Base-by-base conservation (phyloP, 2,888 invertebrate genomes). In the Perizoma affinitatum region DNA sequence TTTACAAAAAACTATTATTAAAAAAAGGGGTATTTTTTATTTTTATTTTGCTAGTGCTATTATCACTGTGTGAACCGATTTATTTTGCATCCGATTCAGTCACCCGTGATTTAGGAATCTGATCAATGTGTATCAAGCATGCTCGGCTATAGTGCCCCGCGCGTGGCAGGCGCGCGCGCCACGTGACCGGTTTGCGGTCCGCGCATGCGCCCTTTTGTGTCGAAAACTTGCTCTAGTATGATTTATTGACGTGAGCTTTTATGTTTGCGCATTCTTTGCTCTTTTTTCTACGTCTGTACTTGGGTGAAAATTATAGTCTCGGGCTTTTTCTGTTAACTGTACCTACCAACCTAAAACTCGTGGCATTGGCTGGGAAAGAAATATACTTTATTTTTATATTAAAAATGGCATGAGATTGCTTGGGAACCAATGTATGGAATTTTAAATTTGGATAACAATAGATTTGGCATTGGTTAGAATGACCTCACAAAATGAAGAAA, bases 151-250 rank as follows among this genome's bases (percentile, higher is more conserved):
- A 67, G 67, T 68, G 54, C 52, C 50, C 73, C 71, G 87, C 88
- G 88, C 89, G 88, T 88, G 88, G 83, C 86, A 41, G 76, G 84
- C 90, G 86, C 86, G 86, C 89, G 90, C 88, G 82, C 74, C 91
- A 90, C 91, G 91, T 90, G 91, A 90, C 89, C 81, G 72, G 80
- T 80, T 80, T 86, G 78, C 79, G 76, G 78, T 81, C 73, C 36
- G 61, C 50, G 80, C 80, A 80, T 84, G 86, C 78, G 83, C 82
- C 84, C 86, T 87, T 88, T 89, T 87, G 84, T 86, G 78, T 79
- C 74, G 71, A 80, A 78, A 80, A 77, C 79, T 77, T 73, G 75
- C 65, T 66, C 61, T 38, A 48, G 56, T 65, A 66, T 70, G 70
- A 74, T 76, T 76, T 76, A 78, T 76, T 73, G 76, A 73, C 69